A percentile compares a stretch with the other conserved stretches of the same genome.
Evolutionary conservation across 2,888 invertebrate genomes (phyloP).

Genomic region (Tridacna gigas): DNA sequence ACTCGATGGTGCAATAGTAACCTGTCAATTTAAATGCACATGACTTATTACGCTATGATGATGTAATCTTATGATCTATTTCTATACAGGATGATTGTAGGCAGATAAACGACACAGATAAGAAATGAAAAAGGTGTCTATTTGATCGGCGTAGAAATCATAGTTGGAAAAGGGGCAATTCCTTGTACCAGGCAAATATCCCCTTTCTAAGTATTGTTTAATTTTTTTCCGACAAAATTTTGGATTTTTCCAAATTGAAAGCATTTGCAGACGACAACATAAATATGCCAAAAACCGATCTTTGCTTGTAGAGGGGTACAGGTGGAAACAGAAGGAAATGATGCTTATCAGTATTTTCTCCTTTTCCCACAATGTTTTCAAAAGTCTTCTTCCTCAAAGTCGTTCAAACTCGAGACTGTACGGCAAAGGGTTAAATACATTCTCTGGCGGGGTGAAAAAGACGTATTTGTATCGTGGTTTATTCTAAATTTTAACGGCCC

Average conservation of each 20-base stretch:
- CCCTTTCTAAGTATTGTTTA: neutral
- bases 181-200: neutral
- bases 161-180: neutral
- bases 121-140: no score
- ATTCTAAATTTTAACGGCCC: neutral
- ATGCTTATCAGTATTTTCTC: neutral
- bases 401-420: neutral
- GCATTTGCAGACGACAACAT: no score
- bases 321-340: neutral
- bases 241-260: neutral
- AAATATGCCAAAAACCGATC: neutral
- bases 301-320: neutral
- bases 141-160: neutral
- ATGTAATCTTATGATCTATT: no score
- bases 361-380: constrained; percentile 7
- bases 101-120: no score
- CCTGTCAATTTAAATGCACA: no score
- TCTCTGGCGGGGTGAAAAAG: neutral
- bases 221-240: neutral
- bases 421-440: neutral
- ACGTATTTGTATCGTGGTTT: no score
- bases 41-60: no score
- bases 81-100: no score
- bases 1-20: no score
- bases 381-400: neutral